A percentile compares a stretch with the other conserved stretches of the same genome.
Evolutionary conservation across 2,888 invertebrate species (phyloP).

Genomic region (Microctonus brassicae): DNA sequence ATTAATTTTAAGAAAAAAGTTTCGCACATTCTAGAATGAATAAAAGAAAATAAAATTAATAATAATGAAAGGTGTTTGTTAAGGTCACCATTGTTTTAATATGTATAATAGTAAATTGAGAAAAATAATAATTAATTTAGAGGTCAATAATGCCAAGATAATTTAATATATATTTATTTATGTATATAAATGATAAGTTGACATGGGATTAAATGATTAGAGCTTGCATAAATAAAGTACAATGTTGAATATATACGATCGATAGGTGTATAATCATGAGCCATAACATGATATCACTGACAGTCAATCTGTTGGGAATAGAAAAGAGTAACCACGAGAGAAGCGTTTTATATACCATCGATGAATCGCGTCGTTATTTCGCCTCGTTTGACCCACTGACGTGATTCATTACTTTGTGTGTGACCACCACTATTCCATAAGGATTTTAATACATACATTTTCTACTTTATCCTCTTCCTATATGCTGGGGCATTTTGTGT

Average conservation of each 20-base stretch:
- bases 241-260: slow-evolving; percentile 33
- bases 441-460: slow-evolving; percentile 7
- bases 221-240: slow-evolving; percentile 51
- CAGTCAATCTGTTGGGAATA: slow-evolving; percentile 43
- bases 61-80: no score
- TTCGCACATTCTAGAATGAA: no score
- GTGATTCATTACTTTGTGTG: slow-evolving; percentile 39
- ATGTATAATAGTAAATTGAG: no score
- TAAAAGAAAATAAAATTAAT: no score
- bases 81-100: no score
- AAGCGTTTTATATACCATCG: slow-evolving; percentile 32
- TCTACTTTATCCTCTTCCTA: background rate
- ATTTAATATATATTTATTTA: background rate
- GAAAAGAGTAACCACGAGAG: slow-evolving; percentile 11
- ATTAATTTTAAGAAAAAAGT: no score
- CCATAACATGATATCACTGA: slow-evolving; percentile 55
- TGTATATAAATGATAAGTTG: slow-evolving; percentile 13
- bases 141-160: no score
- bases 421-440: slow-evolving; percentile 24
- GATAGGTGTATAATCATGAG: slow-evolving; percentile 54
- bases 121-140: no score
- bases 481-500: background rate
- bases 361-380: slow-evolving; percentile 45
- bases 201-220: slow-evolving; percentile 19
- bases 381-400: slow-evolving; percentile 48